Conservation (phyloP, 2,113 vertebrate genomes). For the Sapayoa aenigma region DNA sequence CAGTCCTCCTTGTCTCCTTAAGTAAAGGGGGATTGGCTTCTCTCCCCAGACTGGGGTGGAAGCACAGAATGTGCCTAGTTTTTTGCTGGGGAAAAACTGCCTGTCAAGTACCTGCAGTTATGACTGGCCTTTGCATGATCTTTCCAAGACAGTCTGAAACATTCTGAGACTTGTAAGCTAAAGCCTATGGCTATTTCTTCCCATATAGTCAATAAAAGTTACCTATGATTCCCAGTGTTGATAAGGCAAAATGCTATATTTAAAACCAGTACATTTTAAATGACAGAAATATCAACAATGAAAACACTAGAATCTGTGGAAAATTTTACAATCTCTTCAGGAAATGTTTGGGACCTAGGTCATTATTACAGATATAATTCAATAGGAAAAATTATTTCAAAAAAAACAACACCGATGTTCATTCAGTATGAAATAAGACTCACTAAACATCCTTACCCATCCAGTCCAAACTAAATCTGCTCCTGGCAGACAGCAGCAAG, state of each 20-base stretch:
- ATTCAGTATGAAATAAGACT: slow-evolving; percentile 5
- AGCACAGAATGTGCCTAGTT: neutral
- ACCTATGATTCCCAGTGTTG: neutral
- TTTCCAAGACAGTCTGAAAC: neutral
- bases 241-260: neutral
- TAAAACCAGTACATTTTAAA: slow-evolving; percentile 9
- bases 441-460: neutral
- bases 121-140: neutral
- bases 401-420: neutral
- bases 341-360: slow-evolving; percentile 33
- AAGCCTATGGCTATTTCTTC: neutral
- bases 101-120: neutral
- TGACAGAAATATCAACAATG: neutral
- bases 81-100: neutral
- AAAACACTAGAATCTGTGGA: slow-evolving; percentile 1
- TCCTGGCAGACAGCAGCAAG: slow-evolving; percentile 9
- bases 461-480: slow-evolving; percentile 23
- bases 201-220: neutral
- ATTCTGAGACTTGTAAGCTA: neutral
- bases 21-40: neutral
- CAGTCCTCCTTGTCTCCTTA: neutral
- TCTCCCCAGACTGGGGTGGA: neutral
- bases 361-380: neutral
- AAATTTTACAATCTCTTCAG: slow-evolving; percentile 22
- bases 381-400: neutral